Evolutionary conservation across 2,113 vertebrate species (phyloP), one percentile per base, ranked within the genome.

Genomic region (Orcinus orca): DNA sequence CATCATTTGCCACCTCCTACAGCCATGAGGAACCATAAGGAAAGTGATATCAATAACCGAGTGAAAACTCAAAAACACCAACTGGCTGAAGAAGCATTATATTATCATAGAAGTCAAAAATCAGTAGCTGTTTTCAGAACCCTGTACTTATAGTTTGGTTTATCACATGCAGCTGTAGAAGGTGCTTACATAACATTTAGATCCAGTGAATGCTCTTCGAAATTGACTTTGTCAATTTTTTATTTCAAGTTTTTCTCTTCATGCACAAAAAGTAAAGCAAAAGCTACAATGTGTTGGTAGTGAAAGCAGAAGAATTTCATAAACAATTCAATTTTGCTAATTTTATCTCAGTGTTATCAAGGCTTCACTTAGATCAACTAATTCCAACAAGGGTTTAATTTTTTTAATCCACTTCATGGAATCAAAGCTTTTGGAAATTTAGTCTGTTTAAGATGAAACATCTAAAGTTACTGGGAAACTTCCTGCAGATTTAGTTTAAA

Each of bases 101-200:
- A 44, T 53, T 53, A 53, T 18, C 53, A 50, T 20, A 33, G 80
- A 62, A 82, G 89, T 44, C 81, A 90, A 60, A 94, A 81, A 65
- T 53, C 18, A 76, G n/a, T 10, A 41, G 36, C 71, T 93, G 93
- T 96, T 88, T 84, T 93, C 80, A 88, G 84, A 81, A 29, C 21
- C 33, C 47, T 58, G 29, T 26, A 55, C 67, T 90, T 76, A 23
- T 15, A 25, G 58, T 21, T 63, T 58, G 29, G 65, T 84, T 90
- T 88, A 86, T 80, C 74, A 36, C 29, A 47, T 2, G 13, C 86
- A 80, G 88, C 65, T 94, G 41, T 12, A 68, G 53, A 71, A 60
- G 23, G n/a, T 58, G n/a, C 47, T 95, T 89, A 88, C 21, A 13
- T 53, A 88, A 96, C 55, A 55, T 33, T 73, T 50, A 81, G 67